phyloP scores from a whole-genome alignment of 2,888 invertebrate genomes.

The Micoletzkya japonica region DNA sequence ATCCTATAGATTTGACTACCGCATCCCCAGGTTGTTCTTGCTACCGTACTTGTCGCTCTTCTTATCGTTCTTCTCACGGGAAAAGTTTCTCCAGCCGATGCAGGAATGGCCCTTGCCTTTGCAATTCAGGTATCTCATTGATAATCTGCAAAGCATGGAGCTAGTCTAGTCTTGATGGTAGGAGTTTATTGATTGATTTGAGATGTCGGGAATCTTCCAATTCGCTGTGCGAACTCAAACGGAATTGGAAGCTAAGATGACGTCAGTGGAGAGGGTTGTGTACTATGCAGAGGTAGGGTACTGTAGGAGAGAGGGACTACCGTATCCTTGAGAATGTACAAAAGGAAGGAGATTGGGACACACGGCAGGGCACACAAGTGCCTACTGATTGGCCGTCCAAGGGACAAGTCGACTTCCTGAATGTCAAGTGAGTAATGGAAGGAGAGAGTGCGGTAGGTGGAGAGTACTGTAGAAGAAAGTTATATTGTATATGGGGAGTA shows the following conservation, averaged over 20 bases:
- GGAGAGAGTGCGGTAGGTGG: no score
- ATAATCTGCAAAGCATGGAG: neutral
- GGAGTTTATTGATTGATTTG: constrained; percentile 42
- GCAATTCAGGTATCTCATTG: constrained; percentile 70
- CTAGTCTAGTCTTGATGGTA: neutral
- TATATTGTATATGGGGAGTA: neutral
- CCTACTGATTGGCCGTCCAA: constrained; percentile 67
- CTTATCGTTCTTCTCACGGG: constrained; percentile 67
- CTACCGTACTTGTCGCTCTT: constrained; percentile 68
- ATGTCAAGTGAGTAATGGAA: constrained; percentile 64
- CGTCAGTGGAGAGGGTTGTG: constrained; percentile 62
- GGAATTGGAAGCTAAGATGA: constrained; percentile 80
- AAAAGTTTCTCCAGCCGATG: constrained; percentile 69
- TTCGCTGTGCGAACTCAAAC: constrained; percentile 82
- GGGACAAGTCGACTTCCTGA: constrained; percentile 69
- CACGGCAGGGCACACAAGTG: constrained; percentile 38
- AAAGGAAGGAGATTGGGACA: constrained; percentile 47
- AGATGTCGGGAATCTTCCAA: constrained; percentile 72
- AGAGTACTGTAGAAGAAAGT: neutral
- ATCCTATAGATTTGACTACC: neutral
- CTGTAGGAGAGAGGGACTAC: neutral
- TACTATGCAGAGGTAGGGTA: constrained; percentile 58
- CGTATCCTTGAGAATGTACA: constrained; percentile 48
- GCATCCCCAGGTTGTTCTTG: constrained; percentile 54
- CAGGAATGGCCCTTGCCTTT: constrained; percentile 73